These are phyloP conservation scores for Crocuta crocuta DNA, from an alignment of 2,113 vertebrate genomes.

Conservation along the genomic window DNA sequence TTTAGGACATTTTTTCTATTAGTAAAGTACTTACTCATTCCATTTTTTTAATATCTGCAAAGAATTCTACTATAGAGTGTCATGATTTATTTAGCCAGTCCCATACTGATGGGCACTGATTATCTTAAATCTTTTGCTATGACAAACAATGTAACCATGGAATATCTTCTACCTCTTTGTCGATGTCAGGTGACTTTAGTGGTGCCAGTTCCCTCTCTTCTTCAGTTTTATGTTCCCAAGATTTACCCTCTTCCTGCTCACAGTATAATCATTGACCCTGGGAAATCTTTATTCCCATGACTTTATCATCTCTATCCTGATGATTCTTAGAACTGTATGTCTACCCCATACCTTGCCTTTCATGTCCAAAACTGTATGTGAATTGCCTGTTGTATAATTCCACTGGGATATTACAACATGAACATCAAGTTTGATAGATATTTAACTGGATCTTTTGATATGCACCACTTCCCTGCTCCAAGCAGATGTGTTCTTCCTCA, in stretches of 20 bases:
- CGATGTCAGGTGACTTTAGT: neutral
- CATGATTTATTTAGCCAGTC: neutral
- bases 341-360: neutral
- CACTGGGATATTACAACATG: neutral
- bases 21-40: neutral
- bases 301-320: neutral
- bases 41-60: neutral
- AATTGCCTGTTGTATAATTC: neutral
- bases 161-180: neutral
- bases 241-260: neutral
- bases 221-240: neutral
- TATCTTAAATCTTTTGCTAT: neutral
- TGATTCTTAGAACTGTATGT: neutral
- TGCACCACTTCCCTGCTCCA: neutral
- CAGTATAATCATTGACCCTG: neutral
- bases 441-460: neutral
- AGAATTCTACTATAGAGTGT: neutral
- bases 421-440: neutral
- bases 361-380: neutral
- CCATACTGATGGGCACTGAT: neutral
- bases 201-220: neutral
- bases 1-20: slow-evolving; percentile 3
- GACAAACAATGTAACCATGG: neutral
- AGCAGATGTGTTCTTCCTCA: neutral
- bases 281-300: neutral